phyloP scores from a whole-genome alignment of 2,888 invertebrate species.

The Enchytraeus crypticus region DNA sequence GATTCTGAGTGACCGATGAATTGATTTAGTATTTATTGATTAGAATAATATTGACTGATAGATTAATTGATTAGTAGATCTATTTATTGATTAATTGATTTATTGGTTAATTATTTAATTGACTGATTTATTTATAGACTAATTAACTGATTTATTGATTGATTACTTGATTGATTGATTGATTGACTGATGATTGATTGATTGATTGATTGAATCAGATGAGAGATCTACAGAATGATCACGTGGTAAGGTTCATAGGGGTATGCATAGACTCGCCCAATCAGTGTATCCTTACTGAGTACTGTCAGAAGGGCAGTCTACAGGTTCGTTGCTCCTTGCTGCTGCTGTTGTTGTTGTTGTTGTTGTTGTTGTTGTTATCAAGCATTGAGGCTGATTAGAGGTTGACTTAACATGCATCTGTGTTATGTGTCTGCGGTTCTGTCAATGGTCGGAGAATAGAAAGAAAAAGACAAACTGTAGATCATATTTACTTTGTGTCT shows the following conservation, averaged over 20 bases:
- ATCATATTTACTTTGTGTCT: too few relatives aligned
- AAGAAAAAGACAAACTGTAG: too few relatives aligned
- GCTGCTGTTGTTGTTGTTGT: not conserved
- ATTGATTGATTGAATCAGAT: conserved; percentile 52
- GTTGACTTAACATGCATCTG: not conserved
- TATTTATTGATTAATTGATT: too few relatives aligned
- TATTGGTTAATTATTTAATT: too few relatives aligned
- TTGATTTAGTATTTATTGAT: too few relatives aligned
- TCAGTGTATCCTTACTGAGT: conserved; percentile 83
- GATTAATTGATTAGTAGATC: too few relatives aligned
- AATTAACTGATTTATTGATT: too few relatives aligned
- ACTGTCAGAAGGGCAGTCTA: conserved; percentile 87
- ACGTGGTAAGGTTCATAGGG: conserved; percentile 84
- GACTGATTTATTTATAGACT: too few relatives aligned
- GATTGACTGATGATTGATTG: not conserved
- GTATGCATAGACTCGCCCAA: conserved; percentile 75
- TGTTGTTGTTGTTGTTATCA: not conserved
- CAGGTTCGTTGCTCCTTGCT: conserved; percentile 31
- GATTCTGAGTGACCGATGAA: too few relatives aligned
- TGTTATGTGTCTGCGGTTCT: not conserved
- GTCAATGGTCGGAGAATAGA: too few relatives aligned
- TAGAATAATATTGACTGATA: too few relatives aligned
- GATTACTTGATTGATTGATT: not conserved
- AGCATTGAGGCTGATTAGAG: not conserved
- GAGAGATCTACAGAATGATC: conserved; percentile 80